These are phyloP conservation scores for Lonchura striata DNA, from an alignment of 2,113 vertebrate species.

Conservation along the genomic window DNA sequence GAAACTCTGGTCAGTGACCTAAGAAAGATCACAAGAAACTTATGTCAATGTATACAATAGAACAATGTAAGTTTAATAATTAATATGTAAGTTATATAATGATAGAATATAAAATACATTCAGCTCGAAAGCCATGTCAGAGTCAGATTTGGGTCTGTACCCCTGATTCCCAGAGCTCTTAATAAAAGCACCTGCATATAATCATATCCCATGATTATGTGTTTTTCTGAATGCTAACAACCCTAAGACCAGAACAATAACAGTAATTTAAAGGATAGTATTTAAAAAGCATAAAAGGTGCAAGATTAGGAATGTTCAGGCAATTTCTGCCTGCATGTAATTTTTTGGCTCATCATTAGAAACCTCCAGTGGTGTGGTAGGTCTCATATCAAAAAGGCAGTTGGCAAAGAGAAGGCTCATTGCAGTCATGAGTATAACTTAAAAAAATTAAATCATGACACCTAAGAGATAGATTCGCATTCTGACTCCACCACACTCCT, in stretches of 20 bases:
- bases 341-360: not conserved
- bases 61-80: no score
- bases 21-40: no score
- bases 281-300: not conserved
- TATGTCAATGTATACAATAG: no score
- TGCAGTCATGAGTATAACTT: not conserved
- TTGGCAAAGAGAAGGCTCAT: not conserved
- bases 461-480: not conserved
- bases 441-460: not conserved
- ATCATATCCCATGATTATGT: no score
- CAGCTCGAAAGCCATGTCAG: no score
- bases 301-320: not conserved
- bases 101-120: no score
- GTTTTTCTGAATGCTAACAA: no score
- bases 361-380: not conserved
- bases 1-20: no score
- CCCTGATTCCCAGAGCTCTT: no score
- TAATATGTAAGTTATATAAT: no score
- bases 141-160: no score
- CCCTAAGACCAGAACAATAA: not conserved
- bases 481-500: not conserved
- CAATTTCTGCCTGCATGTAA: not conserved
- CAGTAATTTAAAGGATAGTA: not conserved
- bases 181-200: no score
- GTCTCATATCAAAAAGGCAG: not conserved